These are phyloP conservation scores for Neoniphon sammara DNA, from an alignment of 2,797 vertebrate genomes.

Conservation along the genomic window DNA sequence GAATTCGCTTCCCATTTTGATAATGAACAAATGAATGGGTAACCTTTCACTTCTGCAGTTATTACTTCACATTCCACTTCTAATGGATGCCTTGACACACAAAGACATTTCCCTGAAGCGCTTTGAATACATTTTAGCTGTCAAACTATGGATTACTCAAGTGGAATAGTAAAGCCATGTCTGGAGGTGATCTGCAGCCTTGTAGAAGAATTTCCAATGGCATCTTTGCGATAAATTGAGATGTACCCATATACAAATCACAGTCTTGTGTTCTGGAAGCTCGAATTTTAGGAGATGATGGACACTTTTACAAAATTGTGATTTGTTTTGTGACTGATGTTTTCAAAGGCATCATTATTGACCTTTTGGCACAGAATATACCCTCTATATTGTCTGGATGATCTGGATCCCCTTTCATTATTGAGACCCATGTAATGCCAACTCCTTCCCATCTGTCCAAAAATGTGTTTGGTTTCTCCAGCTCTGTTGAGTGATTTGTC, in stretches of 20 bases:
- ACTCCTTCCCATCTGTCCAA: slow-evolving; percentile 48
- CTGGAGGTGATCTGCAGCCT: slow-evolving; percentile 35
- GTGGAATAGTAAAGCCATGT: slow-evolving; percentile 37
- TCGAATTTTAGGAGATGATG: not conserved
- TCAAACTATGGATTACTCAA: slow-evolving; percentile 46
- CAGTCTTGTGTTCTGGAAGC: slow-evolving; percentile 1
- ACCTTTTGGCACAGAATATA: slow-evolving; percentile 17
- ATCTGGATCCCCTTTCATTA: slow-evolving; percentile 28
- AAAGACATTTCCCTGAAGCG: slow-evolving; percentile 60
- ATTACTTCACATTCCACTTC: slow-evolving; percentile 53
- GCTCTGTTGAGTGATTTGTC: slow-evolving; percentile 58
- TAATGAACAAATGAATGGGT: slow-evolving; percentile 47
- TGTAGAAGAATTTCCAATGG: slow-evolving; percentile 7
- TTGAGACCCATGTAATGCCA: slow-evolving; percentile 31
- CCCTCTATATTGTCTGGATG: slow-evolving; percentile 20
- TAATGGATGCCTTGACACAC: slow-evolving; percentile 65
- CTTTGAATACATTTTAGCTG: slow-evolving; percentile 47
- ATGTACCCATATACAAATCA: slow-evolving; percentile 15
- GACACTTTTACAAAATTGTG: not conserved
- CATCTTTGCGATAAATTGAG: not conserved
- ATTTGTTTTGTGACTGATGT: slow-evolving; percentile 6
- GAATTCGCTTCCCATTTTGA: slow-evolving; percentile 40
- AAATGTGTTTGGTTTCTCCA: slow-evolving; percentile 53
- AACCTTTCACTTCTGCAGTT: slow-evolving; percentile 67
- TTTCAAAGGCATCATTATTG: not conserved